Evolutionary conservation across 2,888 invertebrate species (phyloP), one percentile per base, ranked within the genome.

Genomic region (Seira sanloemensis): DNA sequence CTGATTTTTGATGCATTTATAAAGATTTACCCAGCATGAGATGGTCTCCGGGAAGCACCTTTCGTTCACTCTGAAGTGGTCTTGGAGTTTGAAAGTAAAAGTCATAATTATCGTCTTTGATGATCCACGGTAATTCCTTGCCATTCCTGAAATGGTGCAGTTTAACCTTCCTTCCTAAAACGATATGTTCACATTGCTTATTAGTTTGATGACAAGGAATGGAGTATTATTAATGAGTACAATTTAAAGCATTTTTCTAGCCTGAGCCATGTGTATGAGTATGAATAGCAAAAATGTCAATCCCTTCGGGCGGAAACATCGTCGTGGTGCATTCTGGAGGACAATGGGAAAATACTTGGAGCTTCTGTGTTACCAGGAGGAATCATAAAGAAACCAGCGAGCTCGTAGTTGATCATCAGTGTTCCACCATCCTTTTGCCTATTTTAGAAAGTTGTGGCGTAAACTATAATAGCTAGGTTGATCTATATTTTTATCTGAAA

Each of bases 41-140:
- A 2, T 83, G 83, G 66, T 83, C 83, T 27, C 83, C 83, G 1
- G 83, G 83, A 1, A 83, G 72, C 16, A 82, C n/a, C 12, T 46
- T 65, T n/a, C 58, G 46, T 25, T 54, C 77, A 7, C 66, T 0
- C 23, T 25, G 68, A 4, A 83, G 25, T 16, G 21, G 69, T 37
- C 77, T 25, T n/a, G 24, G 69, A 9, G 67, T 46, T 21, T 83
- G 83, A n/a, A 67, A 83, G 5, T 21, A 21, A n/a, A 46, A 77
- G 23, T 46, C 23, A 21, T 77, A 83, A 23, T 83, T 83, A 25
- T 77, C 54, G 46, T 83, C 83, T n/a, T 68, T 50, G 4, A 72
- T 54, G 16, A 72, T 27, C 83, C 83, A 83, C 16, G 73, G 73
- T 16, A 83, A 37, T 26, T 83, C 83, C 23, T 73, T 2, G 1